phyloP scores from a whole-genome alignment of 2,113 vertebrate genomes.

The Mormyrus iriodes region DNA sequence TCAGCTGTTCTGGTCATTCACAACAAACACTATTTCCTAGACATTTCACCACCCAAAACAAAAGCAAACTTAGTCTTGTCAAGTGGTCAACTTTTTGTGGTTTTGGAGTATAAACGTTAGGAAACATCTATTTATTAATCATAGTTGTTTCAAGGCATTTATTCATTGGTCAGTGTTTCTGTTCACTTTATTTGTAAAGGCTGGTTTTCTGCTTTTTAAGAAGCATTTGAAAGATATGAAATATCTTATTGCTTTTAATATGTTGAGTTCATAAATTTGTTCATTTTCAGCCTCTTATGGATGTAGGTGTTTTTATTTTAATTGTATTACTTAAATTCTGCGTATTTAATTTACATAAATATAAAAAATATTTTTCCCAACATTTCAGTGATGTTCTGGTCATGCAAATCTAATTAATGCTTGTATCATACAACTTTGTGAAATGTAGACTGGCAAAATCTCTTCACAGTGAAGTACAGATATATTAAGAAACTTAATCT shows the following conservation, averaged over 20 bases:
- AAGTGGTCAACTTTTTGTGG: neutral
- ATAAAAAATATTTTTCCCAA: too few relatives aligned
- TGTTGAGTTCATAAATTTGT: neutral
- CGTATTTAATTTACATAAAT: too few relatives aligned
- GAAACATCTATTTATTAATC: neutral
- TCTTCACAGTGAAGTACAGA: constrained; percentile 33
- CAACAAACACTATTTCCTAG: neutral
- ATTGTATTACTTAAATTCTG: too few relatives aligned
- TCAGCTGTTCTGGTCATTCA: neutral
- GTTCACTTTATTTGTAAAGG: neutral
- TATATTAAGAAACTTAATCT: constrained; percentile 42
- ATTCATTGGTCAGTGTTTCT: neutral
- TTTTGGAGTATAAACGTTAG: neutral
- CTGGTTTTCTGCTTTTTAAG: neutral
- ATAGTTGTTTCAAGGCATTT: neutral
- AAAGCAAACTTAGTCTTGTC: neutral
- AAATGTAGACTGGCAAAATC: neutral
- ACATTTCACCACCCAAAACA: neutral
- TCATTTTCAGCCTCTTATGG: neutral
- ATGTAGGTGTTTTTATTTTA: neutral
- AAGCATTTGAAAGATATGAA: neutral
- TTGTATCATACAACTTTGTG: constrained; percentile 22
- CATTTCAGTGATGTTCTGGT: too few relatives aligned
- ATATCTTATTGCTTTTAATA: neutral
- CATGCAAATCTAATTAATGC: too few relatives aligned